These are phyloP conservation scores for Percopsis omiscomaycus DNA, from an alignment of 2,797 vertebrate genomes.

Conservation along the genomic window DNA sequence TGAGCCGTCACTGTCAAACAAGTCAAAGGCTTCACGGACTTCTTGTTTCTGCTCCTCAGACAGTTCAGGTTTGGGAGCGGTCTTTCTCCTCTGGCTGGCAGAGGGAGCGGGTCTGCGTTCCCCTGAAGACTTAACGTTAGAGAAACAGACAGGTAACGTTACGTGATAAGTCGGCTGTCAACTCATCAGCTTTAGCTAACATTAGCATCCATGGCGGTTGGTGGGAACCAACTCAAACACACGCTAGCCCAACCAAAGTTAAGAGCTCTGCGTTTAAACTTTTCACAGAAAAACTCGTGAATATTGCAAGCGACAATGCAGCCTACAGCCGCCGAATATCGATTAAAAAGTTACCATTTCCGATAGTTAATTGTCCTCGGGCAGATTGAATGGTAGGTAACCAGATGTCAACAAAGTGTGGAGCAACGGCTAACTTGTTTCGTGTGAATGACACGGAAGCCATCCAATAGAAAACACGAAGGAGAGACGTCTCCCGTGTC, in stretches of 20 bases:
- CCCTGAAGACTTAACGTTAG: constrained; percentile 76
- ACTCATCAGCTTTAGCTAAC: constrained; percentile 21
- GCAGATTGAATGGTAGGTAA: not conserved
- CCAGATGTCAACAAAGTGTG: constrained; percentile 54
- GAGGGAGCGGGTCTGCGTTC: constrained; percentile 71
- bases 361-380: not conserved
- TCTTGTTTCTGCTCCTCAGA: constrained; percentile 91
- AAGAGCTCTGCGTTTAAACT: not conserved
- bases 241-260: constrained; percentile 2
- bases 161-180: not conserved
- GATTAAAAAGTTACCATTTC: not conserved
- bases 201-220: constrained; percentile 24
- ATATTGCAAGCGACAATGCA: not conserved
- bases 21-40: constrained; percentile 92
- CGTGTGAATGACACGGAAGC: constrained; percentile 23
- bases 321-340: not conserved
- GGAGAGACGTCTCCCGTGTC: rapidly evolving
- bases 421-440: constrained; percentile 15
- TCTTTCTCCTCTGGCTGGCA: constrained; percentile 78
- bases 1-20: constrained; percentile 90
- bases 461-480: constrained; percentile 46
- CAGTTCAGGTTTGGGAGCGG: constrained; percentile 79
- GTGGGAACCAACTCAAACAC: constrained; percentile 4
- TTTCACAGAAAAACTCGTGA: not conserved
- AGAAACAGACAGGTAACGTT: not conserved